phyloP scores from a whole-genome alignment of 2,888 invertebrate genomes.

The Spisula subtruncata region DNA sequence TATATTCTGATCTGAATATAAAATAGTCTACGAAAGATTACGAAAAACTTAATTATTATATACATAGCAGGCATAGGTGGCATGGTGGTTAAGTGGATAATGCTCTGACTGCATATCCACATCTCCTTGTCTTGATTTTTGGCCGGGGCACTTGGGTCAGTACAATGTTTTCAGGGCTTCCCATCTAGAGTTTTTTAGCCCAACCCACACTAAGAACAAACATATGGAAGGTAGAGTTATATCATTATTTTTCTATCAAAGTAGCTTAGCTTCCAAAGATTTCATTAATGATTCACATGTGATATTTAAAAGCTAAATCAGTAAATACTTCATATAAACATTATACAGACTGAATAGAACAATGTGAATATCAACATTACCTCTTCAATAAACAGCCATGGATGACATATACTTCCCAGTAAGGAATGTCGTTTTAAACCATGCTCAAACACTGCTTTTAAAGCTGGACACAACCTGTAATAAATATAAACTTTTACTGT shows the following conservation, averaged over 20 bases:
- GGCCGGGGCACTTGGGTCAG: no score
- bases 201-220: no score
- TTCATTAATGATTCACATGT: not conserved
- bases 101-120: no score
- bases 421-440: slow-evolving; percentile 97
- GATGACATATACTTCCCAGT: slow-evolving; percentile 97
- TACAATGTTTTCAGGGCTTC: no score
- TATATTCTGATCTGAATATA: not conserved
- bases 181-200: no score
- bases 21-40: no score
- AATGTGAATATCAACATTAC: slow-evolving; percentile 74
- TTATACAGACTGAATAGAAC: not conserved
- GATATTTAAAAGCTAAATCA: not conserved
- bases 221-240: no score
- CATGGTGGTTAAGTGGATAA: no score
- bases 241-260: no score
- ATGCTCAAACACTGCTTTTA: slow-evolving; percentile 97
- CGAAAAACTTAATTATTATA: no score
- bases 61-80: no score
- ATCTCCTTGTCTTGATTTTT: no score
- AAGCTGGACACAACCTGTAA: slow-evolving; percentile 93
- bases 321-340: not conserved
- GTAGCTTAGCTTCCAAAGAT: not conserved
- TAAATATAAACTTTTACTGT: not conserved
- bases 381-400: slow-evolving; percentile 99